These are phyloP conservation scores for Bursaphelenchus mucronatus DNA, from an alignment of 1,140 invertebrate species.

Conservation along the genomic window DNA sequence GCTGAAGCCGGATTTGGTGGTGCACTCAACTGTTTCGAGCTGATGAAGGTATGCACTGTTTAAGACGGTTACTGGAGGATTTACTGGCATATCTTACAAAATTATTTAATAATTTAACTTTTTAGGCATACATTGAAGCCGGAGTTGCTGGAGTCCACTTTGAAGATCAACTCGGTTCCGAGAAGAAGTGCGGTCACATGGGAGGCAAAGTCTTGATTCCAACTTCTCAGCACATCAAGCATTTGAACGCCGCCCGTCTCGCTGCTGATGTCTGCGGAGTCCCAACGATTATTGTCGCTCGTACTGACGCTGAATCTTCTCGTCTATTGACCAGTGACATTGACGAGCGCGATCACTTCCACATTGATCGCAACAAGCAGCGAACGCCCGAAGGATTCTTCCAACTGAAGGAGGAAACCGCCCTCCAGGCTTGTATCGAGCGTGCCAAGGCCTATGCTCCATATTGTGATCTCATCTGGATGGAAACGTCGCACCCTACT, in stretches of 20 bases:
- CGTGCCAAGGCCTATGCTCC: conserved; percentile 62
- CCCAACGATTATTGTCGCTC: conserved; percentile 61
- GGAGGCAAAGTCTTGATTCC: conserved; percentile 58
- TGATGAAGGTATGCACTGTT: conserved; percentile 57
- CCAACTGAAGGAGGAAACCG: conserved; percentile 50
- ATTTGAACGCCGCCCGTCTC: conserved; percentile 61
- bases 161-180: conserved; percentile 62
- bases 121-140: conserved; percentile 62
- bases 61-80: conserved; percentile 5
- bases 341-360: conserved; percentile 61
- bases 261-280: conserved; percentile 61
- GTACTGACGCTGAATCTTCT: conserved; percentile 61
- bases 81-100: neutral
- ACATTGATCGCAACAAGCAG: conserved; percentile 59
- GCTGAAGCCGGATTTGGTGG: conserved; percentile 63
- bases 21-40: conserved; percentile 62
- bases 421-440: conserved; percentile 58
- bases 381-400: conserved; percentile 62
- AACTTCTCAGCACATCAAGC: conserved; percentile 61
- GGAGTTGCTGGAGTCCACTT: conserved; percentile 62
- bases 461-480: conserved; percentile 62
- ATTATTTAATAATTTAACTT: conserved; percentile 11
- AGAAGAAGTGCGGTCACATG: conserved; percentile 63
- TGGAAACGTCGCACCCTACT: conserved; percentile 61
- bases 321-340: conserved; percentile 59